phyloP scores from a whole-genome alignment of 2,113 vertebrate genomes.

The Ceyx melanurus region DNA sequence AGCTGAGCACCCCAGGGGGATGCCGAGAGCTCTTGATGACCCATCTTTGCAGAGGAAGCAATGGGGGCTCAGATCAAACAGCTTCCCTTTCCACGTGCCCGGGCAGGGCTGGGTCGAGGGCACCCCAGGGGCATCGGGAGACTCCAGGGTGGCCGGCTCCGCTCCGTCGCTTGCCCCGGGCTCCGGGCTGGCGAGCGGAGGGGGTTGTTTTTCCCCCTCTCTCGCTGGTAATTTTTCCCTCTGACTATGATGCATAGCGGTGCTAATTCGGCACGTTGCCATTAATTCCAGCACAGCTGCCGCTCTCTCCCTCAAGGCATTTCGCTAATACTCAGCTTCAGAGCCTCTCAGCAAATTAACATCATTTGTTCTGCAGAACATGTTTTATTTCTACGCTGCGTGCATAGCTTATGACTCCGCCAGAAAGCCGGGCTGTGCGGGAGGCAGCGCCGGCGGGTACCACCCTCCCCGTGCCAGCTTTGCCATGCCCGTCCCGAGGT shows the following conservation, averaged over 20 bases:
- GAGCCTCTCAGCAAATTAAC: slow-evolving; percentile 91
- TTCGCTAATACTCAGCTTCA: slow-evolving; percentile 86
- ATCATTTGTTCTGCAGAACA: slow-evolving; percentile 94
- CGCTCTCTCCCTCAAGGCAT: slow-evolving; percentile 86
- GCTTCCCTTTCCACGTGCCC: fast-evolving
- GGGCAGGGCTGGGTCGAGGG: fast-evolving
- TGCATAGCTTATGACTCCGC: slow-evolving; percentile 81
- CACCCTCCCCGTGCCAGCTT: not conserved
- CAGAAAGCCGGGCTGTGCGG: not conserved
- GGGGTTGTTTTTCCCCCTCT: slow-evolving; percentile 30
- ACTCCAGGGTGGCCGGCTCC: fast-evolving
- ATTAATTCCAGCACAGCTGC: slow-evolving; percentile 95
- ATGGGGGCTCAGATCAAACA: not conserved
- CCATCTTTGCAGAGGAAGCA: not conserved
- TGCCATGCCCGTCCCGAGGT: fast-evolving
- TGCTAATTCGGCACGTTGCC: slow-evolving; percentile 88
- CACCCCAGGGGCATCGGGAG: fast-evolving
- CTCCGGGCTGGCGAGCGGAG: not conserved
- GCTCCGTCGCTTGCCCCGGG: not conserved
- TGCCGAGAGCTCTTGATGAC: not conserved
- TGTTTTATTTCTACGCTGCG: slow-evolving; percentile 86
- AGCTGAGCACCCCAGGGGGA: no score
- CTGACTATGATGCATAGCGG: slow-evolving; percentile 87
- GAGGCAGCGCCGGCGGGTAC: not conserved
- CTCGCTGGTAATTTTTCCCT: slow-evolving; percentile 68